phyloP scores from a whole-genome alignment of 2,113 vertebrate species.

The Etheostoma spectabile region DNA sequence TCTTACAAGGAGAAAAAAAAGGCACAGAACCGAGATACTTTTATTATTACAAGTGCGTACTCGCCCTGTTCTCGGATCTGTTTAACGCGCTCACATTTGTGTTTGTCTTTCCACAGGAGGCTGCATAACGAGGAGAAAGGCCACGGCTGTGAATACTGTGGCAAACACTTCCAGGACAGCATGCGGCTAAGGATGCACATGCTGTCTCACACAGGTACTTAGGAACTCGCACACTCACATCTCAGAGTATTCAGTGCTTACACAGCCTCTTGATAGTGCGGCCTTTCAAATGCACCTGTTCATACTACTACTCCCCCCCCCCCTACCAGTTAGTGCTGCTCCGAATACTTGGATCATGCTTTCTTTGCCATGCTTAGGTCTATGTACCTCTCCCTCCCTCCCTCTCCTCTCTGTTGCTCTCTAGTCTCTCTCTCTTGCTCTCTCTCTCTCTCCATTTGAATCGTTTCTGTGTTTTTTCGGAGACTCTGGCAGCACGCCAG shows the following conservation, averaged over 20 bases:
- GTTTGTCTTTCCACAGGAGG: slow-evolving; percentile 87
- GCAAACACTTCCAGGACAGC: slow-evolving; percentile 98
- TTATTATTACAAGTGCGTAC: slow-evolving; percentile 48
- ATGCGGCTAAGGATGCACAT: slow-evolving; percentile 98
- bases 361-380: slow-evolving; percentile 63
- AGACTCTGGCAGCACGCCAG: slow-evolving; percentile 87
- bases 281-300: slow-evolving; percentile 80
- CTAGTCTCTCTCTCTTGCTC: slow-evolving; percentile 47
- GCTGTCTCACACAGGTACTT: slow-evolving; percentile 97
- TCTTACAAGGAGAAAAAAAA: slow-evolving; percentile 27
- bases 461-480: slow-evolving; percentile 76
- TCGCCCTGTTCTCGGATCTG: slow-evolving; percentile 13
- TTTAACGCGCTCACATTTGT: slow-evolving; percentile 55
- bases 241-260: slow-evolving; percentile 48
- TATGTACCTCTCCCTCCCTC: slow-evolving; percentile 43
- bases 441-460: slow-evolving; percentile 60
- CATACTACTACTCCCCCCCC: slow-evolving; percentile 30
- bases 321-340: slow-evolving; percentile 53
- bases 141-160: slow-evolving; percentile 96
- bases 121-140: slow-evolving; percentile 97
- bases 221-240: slow-evolving; percentile 59
- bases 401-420: slow-evolving; percentile 40
- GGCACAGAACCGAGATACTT: slow-evolving; percentile 40
- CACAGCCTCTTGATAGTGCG: slow-evolving; percentile 62
- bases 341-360: slow-evolving; percentile 67